Evolutionary conservation across 2,888 invertebrate species (phyloP), one percentile per base, ranked within the genome.

Genomic region (Muscina levida): DNA sequence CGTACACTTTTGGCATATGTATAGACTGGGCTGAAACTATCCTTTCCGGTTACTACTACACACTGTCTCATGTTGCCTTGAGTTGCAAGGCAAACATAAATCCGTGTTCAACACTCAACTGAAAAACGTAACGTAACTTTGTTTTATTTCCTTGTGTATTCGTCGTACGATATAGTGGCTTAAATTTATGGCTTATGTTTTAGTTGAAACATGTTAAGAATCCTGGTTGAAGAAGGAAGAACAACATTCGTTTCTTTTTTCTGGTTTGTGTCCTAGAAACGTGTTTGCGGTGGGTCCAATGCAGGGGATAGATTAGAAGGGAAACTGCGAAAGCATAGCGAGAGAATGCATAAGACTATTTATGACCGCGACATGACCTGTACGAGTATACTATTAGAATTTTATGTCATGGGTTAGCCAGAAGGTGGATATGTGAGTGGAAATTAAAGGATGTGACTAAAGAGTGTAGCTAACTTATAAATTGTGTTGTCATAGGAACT

Each of bases 311-410:
- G n/a, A 62, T 65, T n/a, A 15, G n/a, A n/a, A n/a, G n/a, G n/a
- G n/a, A 8, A 31, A 17, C 24, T 19, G 13, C 19, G 39, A 39
- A 44, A 83, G 83, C 56, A 42, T 39, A n/a, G n/a, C n/a, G n/a
- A n/a, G n/a, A n/a, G n/a, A n/a, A n/a, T n/a, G n/a, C n/a, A 74
- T 46, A 37, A 56, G 67, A 84, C 86, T 86, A 87, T 87, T 88
- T 87, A 88, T 87, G 88, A 85, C 86, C 87, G 87, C 88, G 87
- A 87, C 88, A 87, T 88, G 87, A 88, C 88, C 88, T 88, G 87
- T 83, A 79, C 65, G 42, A 24, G 26, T 57, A 51, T 11, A n/a
- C n/a, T n/a, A n/a, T n/a, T n/a, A n/a, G n/a, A n/a, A n/a, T n/a
- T n/a, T n/a, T n/a, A n/a, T n/a, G n/a, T n/a, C n/a, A n/a, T n/a